These are phyloP conservation scores for Characodon lateralis DNA, from an alignment of 2,797 vertebrate species.

Conservation along the genomic window DNA sequence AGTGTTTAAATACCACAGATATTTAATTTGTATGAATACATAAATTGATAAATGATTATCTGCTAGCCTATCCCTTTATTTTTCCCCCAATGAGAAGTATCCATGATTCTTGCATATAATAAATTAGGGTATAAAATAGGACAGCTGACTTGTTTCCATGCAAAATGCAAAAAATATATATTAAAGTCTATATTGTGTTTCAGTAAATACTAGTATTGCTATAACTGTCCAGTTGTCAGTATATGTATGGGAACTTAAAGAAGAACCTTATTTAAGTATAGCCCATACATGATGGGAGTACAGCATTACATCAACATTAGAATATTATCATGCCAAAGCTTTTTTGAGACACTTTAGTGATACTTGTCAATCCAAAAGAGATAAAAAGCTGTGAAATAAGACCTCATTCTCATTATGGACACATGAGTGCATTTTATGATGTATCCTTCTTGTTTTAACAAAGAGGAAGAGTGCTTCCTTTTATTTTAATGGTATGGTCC, in stretches of 20 bases:
- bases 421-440: constrained; percentile 52
- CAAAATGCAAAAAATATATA: not conserved
- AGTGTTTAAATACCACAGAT: not conserved
- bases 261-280: not conserved
- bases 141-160: not conserved
- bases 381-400: constrained; percentile 48
- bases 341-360: constrained; percentile 49
- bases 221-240: not conserved
- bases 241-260: not conserved
- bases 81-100: not conserved
- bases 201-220: not conserved
- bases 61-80: not conserved
- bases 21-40: not conserved
- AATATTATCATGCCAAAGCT: constrained; percentile 32
- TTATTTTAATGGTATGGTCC: constrained; percentile 47
- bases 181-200: not conserved
- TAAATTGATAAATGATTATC: not conserved
- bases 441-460: constrained; percentile 47
- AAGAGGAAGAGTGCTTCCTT: constrained; percentile 45
- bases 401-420: constrained; percentile 24
- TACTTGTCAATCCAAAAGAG: constrained; percentile 41
- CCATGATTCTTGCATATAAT: too few relatives aligned
- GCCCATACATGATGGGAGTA: not conserved
- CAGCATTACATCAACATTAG: not conserved
- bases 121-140: too few relatives aligned